These are phyloP conservation scores for Aptenodytes forsteri DNA, from an alignment of 2,113 vertebrate species.

Conservation along the genomic window DNA sequence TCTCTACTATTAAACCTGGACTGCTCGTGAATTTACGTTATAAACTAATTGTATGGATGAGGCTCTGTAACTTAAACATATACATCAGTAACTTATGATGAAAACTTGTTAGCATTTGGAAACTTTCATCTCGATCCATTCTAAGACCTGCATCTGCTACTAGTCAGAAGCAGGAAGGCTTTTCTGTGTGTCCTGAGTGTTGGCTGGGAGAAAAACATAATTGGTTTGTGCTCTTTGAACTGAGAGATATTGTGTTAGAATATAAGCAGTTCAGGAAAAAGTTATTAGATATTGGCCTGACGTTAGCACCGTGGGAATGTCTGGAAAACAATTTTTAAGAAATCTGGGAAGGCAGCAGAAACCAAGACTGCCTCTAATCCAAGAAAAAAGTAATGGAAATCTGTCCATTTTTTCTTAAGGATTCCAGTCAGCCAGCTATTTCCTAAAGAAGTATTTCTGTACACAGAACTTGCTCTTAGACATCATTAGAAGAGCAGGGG, in stretches of 20 bases:
- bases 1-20: neutral
- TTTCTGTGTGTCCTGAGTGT: neutral
- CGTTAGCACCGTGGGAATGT: neutral
- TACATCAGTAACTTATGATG: fast-evolving
- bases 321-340: slow-evolving; percentile 37
- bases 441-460: slow-evolving; percentile 48
- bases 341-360: neutral
- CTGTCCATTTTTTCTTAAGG: neutral
- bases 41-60: neutral
- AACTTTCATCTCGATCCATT: neutral
- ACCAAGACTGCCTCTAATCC: neutral
- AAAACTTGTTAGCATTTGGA: neutral
- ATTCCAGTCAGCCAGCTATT: slow-evolving; percentile 26
- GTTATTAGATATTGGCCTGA: neutral
- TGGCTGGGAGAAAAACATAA: neutral
- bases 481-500: neutral
- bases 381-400: slow-evolving; percentile 22
- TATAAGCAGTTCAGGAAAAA: neutral
- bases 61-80: neutral
- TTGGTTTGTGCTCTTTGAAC: neutral
- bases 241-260: neutral
- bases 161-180: neutral
- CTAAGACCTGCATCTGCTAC: neutral
- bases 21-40: neutral
- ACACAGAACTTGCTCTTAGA: neutral